Conservation (phyloP, 1,140 invertebrate genomes). For the Meloidogyne hapla region DNA sequence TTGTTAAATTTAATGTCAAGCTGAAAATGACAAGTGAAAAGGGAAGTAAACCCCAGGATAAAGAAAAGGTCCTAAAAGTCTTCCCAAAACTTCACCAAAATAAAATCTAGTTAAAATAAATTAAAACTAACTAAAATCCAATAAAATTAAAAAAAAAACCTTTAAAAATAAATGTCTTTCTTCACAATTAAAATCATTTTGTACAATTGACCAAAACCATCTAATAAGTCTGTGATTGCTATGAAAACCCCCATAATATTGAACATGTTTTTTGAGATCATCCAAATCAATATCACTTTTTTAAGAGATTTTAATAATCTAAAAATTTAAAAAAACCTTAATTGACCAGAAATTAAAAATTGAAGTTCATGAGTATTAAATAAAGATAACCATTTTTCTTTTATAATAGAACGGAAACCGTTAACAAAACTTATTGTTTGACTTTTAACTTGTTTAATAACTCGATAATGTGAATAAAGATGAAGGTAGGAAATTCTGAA, state of each 20-base stretch:
- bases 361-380: constrained; percentile 92
- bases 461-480: constrained; percentile 94
- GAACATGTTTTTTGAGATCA: constrained; percentile 51
- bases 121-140: not conserved
- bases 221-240: constrained; percentile 93
- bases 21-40: no score
- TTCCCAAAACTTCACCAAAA: no score
- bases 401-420: constrained; percentile 91
- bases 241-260: constrained; percentile 97
- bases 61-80: no score
- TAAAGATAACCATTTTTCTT: constrained; percentile 87
- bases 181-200: constrained; percentile 87
- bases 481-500: constrained; percentile 91
- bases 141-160: constrained; percentile 55
- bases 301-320: constrained; percentile 10
- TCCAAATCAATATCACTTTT: constrained; percentile 57
- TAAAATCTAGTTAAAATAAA: no score
- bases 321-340: constrained; percentile 48
- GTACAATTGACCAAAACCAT: constrained; percentile 97
- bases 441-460: constrained; percentile 92
- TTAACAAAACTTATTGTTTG: constrained; percentile 92
- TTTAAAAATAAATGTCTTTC: constrained; percentile 91
- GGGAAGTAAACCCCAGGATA: no score
- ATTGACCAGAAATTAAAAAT: constrained; percentile 68
- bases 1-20: no score